Conservation (phyloP, 2,888 invertebrate genomes). For the Metacarcinus magister region DNA sequence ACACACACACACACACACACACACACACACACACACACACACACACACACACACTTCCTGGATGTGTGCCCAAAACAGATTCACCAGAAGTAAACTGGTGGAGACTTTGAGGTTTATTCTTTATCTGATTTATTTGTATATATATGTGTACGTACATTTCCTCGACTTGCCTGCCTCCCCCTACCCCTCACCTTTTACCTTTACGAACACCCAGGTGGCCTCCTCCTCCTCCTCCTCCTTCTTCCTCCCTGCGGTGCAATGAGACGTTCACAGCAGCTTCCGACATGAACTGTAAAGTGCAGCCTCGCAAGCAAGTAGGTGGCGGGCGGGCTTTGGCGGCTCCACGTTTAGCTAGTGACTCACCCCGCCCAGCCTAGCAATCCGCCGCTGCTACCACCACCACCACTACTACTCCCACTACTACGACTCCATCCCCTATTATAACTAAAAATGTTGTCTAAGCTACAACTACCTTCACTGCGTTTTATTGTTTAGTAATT, state of each 20-base stretch:
- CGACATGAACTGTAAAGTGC: slow-evolving; percentile 4
- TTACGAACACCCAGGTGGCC: not conserved
- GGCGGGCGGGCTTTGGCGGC: not conserved
- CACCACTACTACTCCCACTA: not conserved
- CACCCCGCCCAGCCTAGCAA: not conserved
- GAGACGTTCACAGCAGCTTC: not conserved
- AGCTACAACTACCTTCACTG: not conserved
- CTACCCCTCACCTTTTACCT: not conserved
- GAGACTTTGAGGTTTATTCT: not conserved
- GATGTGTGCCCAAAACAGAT: not conserved
- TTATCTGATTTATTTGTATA: not conserved
- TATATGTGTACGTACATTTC: not conserved
- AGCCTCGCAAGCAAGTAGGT: slow-evolving; percentile 5
- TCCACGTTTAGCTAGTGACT: slow-evolving; percentile 21
- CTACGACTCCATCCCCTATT: not conserved
- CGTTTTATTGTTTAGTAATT: not conserved
- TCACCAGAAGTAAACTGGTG: not conserved
- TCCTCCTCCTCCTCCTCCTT: too few species aligned
- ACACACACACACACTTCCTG: not conserved
- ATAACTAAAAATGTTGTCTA: not conserved
- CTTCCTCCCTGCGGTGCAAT: not conserved
- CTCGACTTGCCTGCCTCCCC: not conserved
- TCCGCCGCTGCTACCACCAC: not conserved
- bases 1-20: not conserved
- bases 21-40: not conserved